Base-by-base conservation (phyloP, 1,140 invertebrate genomes). In the Rhopalosiphum padi region DNA sequence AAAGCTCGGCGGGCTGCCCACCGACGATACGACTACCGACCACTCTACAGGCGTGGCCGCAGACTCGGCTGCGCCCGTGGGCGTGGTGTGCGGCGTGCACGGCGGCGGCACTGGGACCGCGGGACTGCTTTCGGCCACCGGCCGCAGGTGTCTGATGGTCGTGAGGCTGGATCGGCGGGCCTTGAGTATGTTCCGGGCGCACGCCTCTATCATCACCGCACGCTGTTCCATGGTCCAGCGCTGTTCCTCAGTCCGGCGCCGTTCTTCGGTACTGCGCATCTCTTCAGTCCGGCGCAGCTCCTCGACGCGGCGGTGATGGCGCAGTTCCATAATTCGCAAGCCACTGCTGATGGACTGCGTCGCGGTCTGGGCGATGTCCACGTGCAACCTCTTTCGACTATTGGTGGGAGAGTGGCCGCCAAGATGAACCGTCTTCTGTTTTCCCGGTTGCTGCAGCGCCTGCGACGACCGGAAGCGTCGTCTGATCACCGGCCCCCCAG, bases 41-140 rank as follows among this genome's bases (percentile, higher is more conserved):
- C 37, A n/a, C 30, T n/a, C 86, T n/a, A 6, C 46, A 2, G 18
- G 30, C 3, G 60, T n/a, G 60, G 5, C 23, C 60, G 60, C 60
- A 68, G 82, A 85, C 22, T 23, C 37, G 35, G 46, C 2, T 1
- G 2, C 43, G 25, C 9, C n/a, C 35, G 88, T 35, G 21, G 37
- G 0, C 22, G n/a, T 11, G 30, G 15, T 30, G 30, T 48, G 43
- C 3, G 90, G 89, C 37, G 89, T 90, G 53, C 23, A n/a, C 55
- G 90, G 90, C 15, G 11, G 53, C 15, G 55, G 5, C 55, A n/a
- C 1, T 22, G 90, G 90, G 18, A 91, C 30, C 41, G 60, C 35
- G 37, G 90, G 90, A 82, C 90, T 91, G 41, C 90, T 91, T 9
- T 91, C 90, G 41, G 90, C 90, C 60, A 91, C 60, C 18, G 90